These are phyloP conservation scores for Pachycephala philippinensis DNA, from an alignment of 2,113 vertebrate genomes.

Conservation along the genomic window DNA sequence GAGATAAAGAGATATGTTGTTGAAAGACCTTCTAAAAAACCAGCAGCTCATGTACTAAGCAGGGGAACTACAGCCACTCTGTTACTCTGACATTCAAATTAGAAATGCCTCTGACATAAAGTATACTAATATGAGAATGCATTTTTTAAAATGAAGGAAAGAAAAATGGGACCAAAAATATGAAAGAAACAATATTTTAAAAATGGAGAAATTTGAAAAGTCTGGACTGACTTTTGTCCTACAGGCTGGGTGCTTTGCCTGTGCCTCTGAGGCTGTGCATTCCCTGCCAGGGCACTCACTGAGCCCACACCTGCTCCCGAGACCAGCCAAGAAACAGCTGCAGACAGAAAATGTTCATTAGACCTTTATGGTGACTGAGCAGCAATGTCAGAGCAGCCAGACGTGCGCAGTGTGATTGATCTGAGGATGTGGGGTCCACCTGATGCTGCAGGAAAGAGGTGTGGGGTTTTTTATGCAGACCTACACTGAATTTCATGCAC, in stretches of 20 bases:
- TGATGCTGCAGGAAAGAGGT: neutral
- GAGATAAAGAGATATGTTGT: neutral
- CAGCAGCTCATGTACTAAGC: neutral
- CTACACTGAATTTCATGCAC: neutral
- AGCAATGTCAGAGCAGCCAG: neutral
- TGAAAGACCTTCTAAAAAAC: neutral
- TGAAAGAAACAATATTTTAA: neutral
- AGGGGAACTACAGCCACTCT: neutral
- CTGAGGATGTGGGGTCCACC: neutral
- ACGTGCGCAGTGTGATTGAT: rapidly evolving
- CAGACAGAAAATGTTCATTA: neutral
- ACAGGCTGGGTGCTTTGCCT: neutral
- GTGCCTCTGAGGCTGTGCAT: neutral
- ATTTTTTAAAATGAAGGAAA: neutral
- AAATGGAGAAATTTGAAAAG: rapidly evolving
- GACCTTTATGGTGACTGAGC: neutral
- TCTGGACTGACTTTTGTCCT: neutral
- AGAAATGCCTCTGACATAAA: neutral
- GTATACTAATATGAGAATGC: neutral
- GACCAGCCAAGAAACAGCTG: rapidly evolving
- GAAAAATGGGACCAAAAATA: neutral
- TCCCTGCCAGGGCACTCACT: neutral
- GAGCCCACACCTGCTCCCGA: neutral
- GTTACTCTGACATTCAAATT: neutral
- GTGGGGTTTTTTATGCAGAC: neutral